phyloP scores from a whole-genome alignment of 2,797 vertebrate species.

The Tolypeutes matacus region DNA sequence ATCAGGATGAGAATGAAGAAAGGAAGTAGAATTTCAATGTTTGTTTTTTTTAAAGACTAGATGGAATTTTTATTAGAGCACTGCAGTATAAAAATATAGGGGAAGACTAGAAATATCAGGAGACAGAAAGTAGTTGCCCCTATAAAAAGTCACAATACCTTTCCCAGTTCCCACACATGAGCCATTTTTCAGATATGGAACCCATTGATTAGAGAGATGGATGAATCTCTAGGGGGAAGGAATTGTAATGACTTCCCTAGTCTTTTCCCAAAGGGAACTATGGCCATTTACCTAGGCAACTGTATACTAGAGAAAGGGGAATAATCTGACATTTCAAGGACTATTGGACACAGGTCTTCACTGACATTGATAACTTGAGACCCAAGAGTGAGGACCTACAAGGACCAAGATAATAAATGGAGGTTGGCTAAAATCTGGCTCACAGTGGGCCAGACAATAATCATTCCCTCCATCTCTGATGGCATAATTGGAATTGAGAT shows the following conservation, averaged over 20 bases:
- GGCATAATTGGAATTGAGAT: neutral
- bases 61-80: neutral
- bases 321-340: constrained; percentile 12
- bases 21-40: neutral
- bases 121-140: neutral
- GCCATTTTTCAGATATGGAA: neutral
- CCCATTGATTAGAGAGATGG: neutral
- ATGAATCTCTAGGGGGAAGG: neutral
- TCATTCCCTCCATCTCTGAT: neutral
- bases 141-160: neutral
- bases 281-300: neutral
- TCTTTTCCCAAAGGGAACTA: neutral
- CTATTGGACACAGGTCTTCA: neutral
- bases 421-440: neutral
- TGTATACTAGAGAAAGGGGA: neutral
- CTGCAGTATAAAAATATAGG: neutral
- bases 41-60: neutral
- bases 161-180: neutral
- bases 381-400: neutral
- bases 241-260: neutral
- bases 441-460: neutral
- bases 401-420: neutral
- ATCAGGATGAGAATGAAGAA: neutral
- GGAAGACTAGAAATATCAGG: neutral
- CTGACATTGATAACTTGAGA: neutral